Conservation (phyloP, 1,140 invertebrate genomes). For the Delia radicum region DNA sequence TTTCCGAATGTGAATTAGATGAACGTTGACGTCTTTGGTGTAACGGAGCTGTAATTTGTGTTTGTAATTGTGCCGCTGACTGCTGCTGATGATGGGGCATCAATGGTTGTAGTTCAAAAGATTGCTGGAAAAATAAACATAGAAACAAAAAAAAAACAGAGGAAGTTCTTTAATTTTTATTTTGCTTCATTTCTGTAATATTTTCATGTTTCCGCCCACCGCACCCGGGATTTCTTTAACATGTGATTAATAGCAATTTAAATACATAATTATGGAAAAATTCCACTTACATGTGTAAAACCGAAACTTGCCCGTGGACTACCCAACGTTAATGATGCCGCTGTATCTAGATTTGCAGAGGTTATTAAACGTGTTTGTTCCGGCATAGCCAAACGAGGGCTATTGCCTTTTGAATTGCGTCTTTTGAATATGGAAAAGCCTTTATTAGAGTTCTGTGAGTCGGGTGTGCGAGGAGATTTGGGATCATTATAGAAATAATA, state of each 20-base stretch:
- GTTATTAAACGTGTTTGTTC: slow-evolving; percentile 53
- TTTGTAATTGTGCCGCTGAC: neutral
- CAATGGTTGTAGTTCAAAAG: slow-evolving; percentile 53
- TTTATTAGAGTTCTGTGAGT: slow-evolving; percentile 46
- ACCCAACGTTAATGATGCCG: slow-evolving; percentile 48
- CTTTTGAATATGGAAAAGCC: slow-evolving; percentile 51
- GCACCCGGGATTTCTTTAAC: neutral
- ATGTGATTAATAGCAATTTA: slow-evolving; percentile 20
- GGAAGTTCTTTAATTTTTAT: neutral
- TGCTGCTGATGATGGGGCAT: slow-evolving; percentile 30
- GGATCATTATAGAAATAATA: slow-evolving; percentile 53
- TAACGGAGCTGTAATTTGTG: slow-evolving; percentile 5
- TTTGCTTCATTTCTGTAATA: too few species aligned
- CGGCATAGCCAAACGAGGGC: slow-evolving; percentile 39
- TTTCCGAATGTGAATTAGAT: slow-evolving; percentile 49
- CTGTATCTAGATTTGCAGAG: slow-evolving; percentile 50
- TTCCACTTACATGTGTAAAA: slow-evolving; percentile 47
- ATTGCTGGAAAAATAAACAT: slow-evolving; percentile 37
- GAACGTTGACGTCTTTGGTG: slow-evolving; percentile 39
- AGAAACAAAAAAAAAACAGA: neutral
- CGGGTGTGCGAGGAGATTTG: slow-evolving; percentile 52
- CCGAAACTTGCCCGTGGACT: slow-evolving; percentile 53
- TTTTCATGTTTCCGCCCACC: neutral
- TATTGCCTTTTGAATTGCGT: slow-evolving; percentile 50
- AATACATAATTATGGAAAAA: neutral